Percentiles rank a stretch among this genome's conserved stretches.
Evolutionary conservation across 2,113 vertebrate genomes (phyloP).

Genomic region (Sturnira hondurensis): DNA sequence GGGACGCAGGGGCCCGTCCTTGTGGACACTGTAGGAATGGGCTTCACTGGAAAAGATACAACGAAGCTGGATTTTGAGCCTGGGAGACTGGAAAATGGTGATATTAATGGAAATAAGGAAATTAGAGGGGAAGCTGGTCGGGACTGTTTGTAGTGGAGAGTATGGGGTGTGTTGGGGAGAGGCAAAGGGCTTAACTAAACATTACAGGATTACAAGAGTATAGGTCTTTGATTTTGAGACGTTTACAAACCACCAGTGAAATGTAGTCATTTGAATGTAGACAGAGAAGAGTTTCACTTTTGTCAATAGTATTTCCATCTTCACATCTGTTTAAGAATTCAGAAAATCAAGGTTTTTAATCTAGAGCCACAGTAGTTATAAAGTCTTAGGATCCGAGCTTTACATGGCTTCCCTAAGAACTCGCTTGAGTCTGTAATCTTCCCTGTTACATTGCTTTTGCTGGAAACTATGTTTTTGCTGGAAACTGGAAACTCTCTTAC

Average conservation of each 20-base stretch:
- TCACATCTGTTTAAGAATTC: neutral
- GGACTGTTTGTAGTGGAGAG: neutral
- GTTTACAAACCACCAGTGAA: neutral
- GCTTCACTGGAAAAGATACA: neutral
- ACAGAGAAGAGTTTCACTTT: neutral
- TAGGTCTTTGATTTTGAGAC: neutral
- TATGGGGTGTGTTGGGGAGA: neutral
- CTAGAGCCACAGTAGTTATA: neutral
- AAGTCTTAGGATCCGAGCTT: neutral
- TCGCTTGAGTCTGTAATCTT: neutral
- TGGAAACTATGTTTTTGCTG: neutral
- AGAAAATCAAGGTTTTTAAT: neutral
- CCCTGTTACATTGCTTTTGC: neutral
- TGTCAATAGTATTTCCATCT: neutral
- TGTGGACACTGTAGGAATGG: neutral
- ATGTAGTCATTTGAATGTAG: neutral
- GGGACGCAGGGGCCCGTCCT: neutral
- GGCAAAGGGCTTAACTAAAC: neutral
- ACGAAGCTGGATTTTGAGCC: neutral
- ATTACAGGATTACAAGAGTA: too few relatives aligned
- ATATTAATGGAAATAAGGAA: neutral
- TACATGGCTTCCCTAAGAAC: neutral
- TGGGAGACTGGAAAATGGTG: neutral
- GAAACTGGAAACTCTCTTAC: neutral
- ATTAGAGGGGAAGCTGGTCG: neutral